Evolutionary conservation across 2,888 invertebrate species (phyloP), one percentile per base, ranked within the genome.

Genomic region (Atethmia centrago): DNA sequence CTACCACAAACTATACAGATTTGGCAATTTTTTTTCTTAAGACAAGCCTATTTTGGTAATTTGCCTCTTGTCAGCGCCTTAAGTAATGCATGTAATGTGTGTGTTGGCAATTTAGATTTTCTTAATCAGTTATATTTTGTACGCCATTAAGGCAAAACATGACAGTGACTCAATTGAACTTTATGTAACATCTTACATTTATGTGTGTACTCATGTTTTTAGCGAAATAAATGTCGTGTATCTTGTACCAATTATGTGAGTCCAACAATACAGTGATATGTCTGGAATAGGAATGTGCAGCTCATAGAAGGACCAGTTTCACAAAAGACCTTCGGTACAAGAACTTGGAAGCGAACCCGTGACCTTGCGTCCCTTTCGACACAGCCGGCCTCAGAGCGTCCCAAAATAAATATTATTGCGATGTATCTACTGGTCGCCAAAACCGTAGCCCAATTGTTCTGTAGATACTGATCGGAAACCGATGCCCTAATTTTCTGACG

Each of bases 401-500:
- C 78, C 79, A 47, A 85, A 86, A 85, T 85, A 85, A 79, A 83
- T 65, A 36, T 51, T 45, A 73, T 85, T 85, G 85, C 87, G 79
- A 77, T 84, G 82, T 61, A 65, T 76, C 64, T 61, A 14, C 42
- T 51, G 86, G 89, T 87, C 85, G 92, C 92, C 92, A 91, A 92
- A 90, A 87, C 71, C 79, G 88, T 89, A 89, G 83, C 88, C 90
- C 85, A 88, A 91, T 91, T 88, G 87, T 85, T 79, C 56, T 67
- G 58, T 31, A 64, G 47, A 21, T 42, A 65, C 55, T 73, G 74
- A 81, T 82, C 10, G 75, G 62, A 82, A 80, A 71, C 16, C 51
- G 9, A 31, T 51, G 75, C 3, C 69, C 81, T 36, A 75, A 14
- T 71, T 84, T 25, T 45, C 42, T 49, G 42, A n/a, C 28, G 3